Evolutionary conservation across 23 tunicate genomes (phyloP), one percentile per base, ranked within the genome.

Genomic region (Diplosoma virens): DNA sequence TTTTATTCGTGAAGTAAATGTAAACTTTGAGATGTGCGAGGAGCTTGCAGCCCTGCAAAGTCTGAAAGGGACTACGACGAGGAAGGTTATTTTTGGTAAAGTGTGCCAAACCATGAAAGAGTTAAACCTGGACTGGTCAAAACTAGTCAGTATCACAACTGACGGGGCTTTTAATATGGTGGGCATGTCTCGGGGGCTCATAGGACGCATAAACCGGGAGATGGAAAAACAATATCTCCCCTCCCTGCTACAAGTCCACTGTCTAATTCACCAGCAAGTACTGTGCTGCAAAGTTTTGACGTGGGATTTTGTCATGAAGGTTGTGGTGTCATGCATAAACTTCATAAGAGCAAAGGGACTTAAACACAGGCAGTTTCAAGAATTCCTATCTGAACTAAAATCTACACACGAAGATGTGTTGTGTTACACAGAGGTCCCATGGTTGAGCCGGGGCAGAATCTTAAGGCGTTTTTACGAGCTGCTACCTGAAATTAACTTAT

Each of bases 341-440:
- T 41, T 41, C 50, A 41, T 41, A 41, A 41, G 14, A 41, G 50
- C 50, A 41, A 41, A 41, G 50, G 50, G 50, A 41, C 50, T 41
- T 41, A 41, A 41, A 41, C n/a, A n/a, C n/a, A 22, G 77, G 25
- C 77, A 71, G n/a, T n/a, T n/a, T n/a, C n/a, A n/a, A n/a, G n/a
- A n/a, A n/a, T n/a, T n/a, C n/a, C n/a, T n/a, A n/a, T n/a, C n/a
- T n/a, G n/a, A n/a, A n/a, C n/a, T n/a, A n/a, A n/a, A n/a, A n/a
- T n/a, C n/a, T n/a, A n/a, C n/a, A n/a, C n/a, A n/a, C n/a, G n/a
- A n/a, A n/a, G n/a, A n/a, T n/a, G n/a, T n/a, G n/a, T n/a, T n/a
- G n/a, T n/a, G n/a, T n/a, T n/a, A n/a, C n/a, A 29, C 48, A 9
- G 73, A 66, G 5, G 73, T 66, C 27, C 73, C 48, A 9, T 66